A percentile compares a stretch with the other conserved stretches of the same genome.
Conservation (phyloP, 2,797 vertebrate genomes). For the Pseudomugil gertrudae region DNA sequence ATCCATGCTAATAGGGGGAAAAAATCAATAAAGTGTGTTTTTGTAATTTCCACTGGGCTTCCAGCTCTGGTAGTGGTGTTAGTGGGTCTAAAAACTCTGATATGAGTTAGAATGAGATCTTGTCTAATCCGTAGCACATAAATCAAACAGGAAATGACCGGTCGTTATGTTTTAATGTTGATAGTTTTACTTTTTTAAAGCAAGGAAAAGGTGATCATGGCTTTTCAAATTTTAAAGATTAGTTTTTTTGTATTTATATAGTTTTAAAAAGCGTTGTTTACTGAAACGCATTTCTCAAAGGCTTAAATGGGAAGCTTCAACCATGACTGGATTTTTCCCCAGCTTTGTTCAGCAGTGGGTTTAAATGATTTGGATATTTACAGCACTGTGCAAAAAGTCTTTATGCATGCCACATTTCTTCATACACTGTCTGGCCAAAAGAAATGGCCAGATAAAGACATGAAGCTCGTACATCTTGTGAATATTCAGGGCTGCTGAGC, state of each 20-base stretch:
- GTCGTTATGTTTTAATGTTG: too few relatives aligned
- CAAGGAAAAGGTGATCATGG: not conserved
- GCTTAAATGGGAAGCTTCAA: not conserved
- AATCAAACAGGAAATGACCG: not conserved
- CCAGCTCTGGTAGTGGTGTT: not conserved
- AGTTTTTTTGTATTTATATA: not conserved
- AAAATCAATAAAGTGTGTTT: conserved; percentile 7
- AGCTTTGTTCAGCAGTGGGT: not conserved
- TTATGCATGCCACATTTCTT: not conserved
- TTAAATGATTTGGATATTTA: not conserved
- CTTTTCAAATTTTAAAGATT: not conserved
- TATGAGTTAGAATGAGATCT: not conserved
- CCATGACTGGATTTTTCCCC: not conserved
- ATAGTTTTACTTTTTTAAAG: not conserved
- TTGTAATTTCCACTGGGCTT: not conserved
- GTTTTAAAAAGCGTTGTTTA: too few relatives aligned
- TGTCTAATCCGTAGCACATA: not conserved
- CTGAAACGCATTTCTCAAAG: not conserved
- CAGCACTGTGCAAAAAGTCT: not conserved
- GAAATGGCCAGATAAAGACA: too few relatives aligned
- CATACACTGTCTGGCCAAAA: too few relatives aligned
- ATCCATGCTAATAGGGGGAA: not conserved
- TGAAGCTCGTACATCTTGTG: too few relatives aligned
- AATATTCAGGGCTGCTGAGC: too few relatives aligned
- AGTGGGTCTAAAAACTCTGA: not conserved